These are phyloP conservation scores for Patella pellucida DNA, from an alignment of 2,888 invertebrate species.

Conservation along the genomic window DNA sequence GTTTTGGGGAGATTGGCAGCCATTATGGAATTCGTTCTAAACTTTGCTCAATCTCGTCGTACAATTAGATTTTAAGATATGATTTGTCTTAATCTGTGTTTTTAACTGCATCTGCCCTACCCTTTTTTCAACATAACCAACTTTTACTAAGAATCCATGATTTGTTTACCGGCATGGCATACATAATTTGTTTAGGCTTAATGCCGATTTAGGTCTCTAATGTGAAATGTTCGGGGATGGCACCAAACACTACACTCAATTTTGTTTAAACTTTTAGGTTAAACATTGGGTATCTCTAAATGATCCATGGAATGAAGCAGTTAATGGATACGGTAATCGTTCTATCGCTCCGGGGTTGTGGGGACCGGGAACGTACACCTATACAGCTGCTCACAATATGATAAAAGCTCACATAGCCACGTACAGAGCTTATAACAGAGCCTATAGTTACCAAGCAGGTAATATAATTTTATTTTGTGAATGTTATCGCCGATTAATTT, in stretches of 20 bases:
- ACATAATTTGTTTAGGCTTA: too few species aligned
- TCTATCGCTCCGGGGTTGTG: neutral
- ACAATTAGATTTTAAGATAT: too few species aligned
- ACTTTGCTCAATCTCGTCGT: too few species aligned
- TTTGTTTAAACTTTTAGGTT: slow-evolving; percentile 7
- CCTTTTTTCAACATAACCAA: too few species aligned
- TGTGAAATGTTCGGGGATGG: neutral
- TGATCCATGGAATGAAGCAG: neutral
- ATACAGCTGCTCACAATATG: neutral
- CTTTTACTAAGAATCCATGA: too few species aligned
- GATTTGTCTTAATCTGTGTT: too few species aligned
- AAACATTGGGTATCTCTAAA: neutral
- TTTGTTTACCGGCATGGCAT: too few species aligned
- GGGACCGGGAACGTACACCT: neutral
- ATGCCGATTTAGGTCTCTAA: too few species aligned
- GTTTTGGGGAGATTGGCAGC: too few species aligned
- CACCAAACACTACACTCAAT: neutral
- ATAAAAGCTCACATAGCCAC: neutral
- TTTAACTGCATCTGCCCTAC: too few species aligned
- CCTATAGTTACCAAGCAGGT: neutral
- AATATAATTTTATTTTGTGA: neutral
- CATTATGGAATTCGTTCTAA: too few species aligned
- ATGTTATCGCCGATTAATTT: neutral
- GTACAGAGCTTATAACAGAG: neutral
- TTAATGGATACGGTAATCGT: slow-evolving; percentile 40